phyloP scores from a whole-genome alignment of 2,113 vertebrate genomes.

The Microcebus murinus region DNA sequence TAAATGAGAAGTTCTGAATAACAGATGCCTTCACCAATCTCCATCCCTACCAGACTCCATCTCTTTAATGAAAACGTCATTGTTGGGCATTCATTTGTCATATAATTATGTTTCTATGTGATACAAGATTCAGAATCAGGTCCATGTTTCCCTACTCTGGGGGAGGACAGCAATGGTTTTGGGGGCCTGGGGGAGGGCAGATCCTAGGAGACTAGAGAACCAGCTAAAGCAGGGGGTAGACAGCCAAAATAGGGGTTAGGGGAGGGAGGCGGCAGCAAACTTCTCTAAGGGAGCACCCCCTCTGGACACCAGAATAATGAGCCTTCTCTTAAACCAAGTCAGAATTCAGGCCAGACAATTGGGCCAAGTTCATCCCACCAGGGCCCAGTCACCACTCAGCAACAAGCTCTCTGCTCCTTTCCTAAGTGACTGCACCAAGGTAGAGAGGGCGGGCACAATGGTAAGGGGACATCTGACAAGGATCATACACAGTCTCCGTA shows the following conservation, averaged over 20 bases:
- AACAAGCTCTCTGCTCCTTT: neutral
- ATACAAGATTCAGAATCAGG: neutral
- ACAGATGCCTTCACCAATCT: slow-evolving; percentile 24
- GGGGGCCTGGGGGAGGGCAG: neutral
- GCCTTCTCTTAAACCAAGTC: neutral
- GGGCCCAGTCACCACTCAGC: neutral
- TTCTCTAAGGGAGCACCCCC: neutral
- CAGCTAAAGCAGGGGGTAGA: neutral
- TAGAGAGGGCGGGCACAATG: neutral
- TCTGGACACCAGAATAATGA: neutral
- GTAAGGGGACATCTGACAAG: neutral
- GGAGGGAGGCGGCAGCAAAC: neutral
- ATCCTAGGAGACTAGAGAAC: neutral
- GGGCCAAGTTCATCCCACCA: neutral
- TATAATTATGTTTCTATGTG: slow-evolving; percentile 1
- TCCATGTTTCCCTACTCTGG: neutral
- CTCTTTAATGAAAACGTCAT: slow-evolving; percentile 55
- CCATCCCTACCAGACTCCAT: neutral
- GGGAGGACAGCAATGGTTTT: neutral
- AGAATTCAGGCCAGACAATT: slow-evolving; percentile 20
- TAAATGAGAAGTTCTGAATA: slow-evolving; percentile 52
- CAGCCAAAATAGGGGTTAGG: neutral
- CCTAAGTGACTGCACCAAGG: neutral
- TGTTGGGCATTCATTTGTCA: neutral
- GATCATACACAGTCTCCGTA: neutral